A percentile compares a stretch with the other conserved stretches of the same genome.
Conservation (phyloP, 37 sponge, comb jelly and placozoan genomes). For the Chondrilla cf. caribensis region DNA sequence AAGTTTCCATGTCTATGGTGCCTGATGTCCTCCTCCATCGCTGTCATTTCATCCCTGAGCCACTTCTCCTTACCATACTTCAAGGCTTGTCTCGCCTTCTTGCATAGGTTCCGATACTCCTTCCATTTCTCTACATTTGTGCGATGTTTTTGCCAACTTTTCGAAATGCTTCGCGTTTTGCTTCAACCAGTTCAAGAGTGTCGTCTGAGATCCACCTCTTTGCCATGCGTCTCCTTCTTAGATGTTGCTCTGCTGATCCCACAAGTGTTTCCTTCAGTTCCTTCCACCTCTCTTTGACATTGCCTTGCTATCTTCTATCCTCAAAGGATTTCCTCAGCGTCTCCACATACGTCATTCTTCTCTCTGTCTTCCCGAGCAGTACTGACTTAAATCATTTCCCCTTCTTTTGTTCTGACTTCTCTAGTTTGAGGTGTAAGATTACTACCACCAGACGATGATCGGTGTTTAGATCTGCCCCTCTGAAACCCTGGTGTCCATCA, state of each 20-base stretch:
- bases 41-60: not conserved
- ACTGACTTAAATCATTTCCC: not conserved
- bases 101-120: not conserved
- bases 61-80: not conserved
- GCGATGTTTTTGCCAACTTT: not conserved
- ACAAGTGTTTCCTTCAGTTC: not conserved
- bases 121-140: not conserved
- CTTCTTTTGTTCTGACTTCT: not conserved
- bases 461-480: not conserved
- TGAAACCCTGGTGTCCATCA: not conserved
- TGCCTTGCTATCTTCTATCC: not conserved
- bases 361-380: not conserved
- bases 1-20: not conserved
- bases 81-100: not conserved
- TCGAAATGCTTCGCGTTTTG: not conserved
- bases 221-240: not conserved
- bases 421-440: not conserved
- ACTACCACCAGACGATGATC: not conserved
- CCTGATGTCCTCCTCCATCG: not conserved
- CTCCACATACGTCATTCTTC: not conserved
- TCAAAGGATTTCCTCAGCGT: not conserved
- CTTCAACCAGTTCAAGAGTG: not conserved
- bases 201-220: not conserved
- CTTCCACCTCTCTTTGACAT: not conserved
- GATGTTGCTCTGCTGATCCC: not conserved